Conservation (phyloP, 2,113 vertebrate genomes). For the Cyrtonyx montezumae region DNA sequence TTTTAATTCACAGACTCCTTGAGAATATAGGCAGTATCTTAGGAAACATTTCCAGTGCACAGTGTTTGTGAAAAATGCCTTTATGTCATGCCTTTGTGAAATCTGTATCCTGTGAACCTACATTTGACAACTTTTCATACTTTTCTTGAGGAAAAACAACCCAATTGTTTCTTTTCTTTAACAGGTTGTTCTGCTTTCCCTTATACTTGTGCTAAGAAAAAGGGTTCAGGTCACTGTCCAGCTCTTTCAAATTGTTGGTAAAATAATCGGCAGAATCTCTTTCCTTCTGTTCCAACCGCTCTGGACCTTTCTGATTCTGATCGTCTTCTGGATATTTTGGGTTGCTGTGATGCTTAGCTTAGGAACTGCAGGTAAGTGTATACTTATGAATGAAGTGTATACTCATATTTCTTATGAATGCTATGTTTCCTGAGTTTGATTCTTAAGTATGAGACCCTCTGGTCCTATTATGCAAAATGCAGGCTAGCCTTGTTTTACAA, state of each 20-base stretch:
- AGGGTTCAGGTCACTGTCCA: constrained; percentile 65
- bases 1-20: neutral
- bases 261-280: constrained; percentile 71
- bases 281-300: constrained; percentile 79
- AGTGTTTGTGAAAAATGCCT: neutral
- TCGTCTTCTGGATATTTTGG: constrained; percentile 83
- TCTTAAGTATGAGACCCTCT: neutral
- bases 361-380: constrained; percentile 81
- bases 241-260: constrained; percentile 73
- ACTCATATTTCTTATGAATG: neutral
- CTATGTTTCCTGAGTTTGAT: neutral
- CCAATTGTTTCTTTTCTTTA: constrained; percentile 7
- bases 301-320: constrained; percentile 79
- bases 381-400: too few relatives aligned
- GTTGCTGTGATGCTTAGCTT: constrained; percentile 81
- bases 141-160: neutral
- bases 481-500: neutral
- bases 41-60: neutral
- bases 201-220: constrained; percentile 71
- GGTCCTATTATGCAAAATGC: neutral
- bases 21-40: neutral
- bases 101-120: neutral
- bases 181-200: constrained; percentile 74
- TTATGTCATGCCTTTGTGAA: neutral
- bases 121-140: neutral